A percentile compares a stretch with the other conserved stretches of the same genome.
Evolutionary conservation across 2,888 invertebrate species (phyloP).

Genomic region (Sipha maydis): DNA sequence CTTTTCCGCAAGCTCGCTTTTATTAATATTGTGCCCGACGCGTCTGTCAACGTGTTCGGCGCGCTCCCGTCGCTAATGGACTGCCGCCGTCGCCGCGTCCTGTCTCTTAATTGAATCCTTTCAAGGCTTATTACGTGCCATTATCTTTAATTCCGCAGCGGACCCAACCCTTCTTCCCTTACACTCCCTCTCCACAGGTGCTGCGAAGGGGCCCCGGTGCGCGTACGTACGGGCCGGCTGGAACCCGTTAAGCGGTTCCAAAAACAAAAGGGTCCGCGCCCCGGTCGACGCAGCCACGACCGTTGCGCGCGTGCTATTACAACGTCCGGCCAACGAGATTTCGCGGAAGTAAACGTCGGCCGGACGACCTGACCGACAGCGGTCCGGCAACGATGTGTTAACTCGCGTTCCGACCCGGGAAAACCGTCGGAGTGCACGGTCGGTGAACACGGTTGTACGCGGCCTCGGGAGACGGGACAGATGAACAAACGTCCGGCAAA

Average conservation of each 20-base stretch:
- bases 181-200: background rate
- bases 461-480: too few relatives aligned
- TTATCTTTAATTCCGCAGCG: slow-evolving; percentile 52
- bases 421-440: background rate
- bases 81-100: slow-evolving; percentile 12
- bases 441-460: too few relatives aligned
- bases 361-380: background rate
- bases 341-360: slow-evolving; percentile 12
- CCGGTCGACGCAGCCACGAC: background rate
- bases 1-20: background rate
- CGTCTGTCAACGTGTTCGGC: slow-evolving; percentile 50
- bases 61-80: slow-evolving; percentile 51
- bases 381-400: background rate
- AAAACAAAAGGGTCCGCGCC: slow-evolving; percentile 24
- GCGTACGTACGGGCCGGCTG: background rate
- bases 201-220: background rate
- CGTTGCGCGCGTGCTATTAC: background rate
- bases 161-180: background rate
- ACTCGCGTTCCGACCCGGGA: background rate
- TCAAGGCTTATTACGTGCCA: slow-evolving; percentile 58
- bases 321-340: background rate
- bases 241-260: slow-evolving; percentile 41
- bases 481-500: too few relatives aligned
- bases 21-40: slow-evolving; percentile 49
- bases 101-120: slow-evolving; percentile 61